Evolutionary conservation across 2,113 vertebrate genomes (phyloP).

Genomic region (Boleophthalmus pectinirostris): DNA sequence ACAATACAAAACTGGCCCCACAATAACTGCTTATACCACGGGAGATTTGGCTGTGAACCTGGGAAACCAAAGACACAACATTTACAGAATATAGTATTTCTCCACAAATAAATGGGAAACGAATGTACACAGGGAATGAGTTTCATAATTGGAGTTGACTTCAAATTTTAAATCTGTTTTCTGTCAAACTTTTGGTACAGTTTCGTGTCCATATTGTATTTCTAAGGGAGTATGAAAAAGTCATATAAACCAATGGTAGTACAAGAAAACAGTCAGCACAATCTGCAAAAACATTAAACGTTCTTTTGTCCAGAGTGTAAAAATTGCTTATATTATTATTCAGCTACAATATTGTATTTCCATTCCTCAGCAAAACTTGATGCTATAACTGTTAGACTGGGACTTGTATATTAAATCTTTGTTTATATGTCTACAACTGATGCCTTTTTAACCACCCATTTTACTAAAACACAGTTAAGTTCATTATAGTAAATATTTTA

Average conservation of each 20-base stretch:
- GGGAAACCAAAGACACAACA: constrained; percentile 33
- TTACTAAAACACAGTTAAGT: too few species aligned
- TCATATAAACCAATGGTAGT: not conserved
- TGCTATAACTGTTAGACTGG: not conserved
- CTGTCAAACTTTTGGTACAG: not conserved
- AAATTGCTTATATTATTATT: not conserved
- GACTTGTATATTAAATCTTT: too few species aligned
- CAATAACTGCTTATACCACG: constrained; percentile 45
- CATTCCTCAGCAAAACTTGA: not conserved
- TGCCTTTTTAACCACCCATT: too few species aligned
- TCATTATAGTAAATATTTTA: too few species aligned
- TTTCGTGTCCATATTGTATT: not conserved
- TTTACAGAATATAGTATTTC: constrained; percentile 38
- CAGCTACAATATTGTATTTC: not conserved
- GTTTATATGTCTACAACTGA: too few species aligned
- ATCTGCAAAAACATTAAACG: not conserved
- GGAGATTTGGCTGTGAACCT: constrained; percentile 30
- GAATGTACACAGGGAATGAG: constrained; percentile 21
- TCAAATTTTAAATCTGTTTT: not conserved
- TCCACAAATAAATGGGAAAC: constrained; percentile 22
- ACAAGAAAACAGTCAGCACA: not conserved
- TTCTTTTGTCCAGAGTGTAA: not conserved
- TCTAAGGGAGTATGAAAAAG: not conserved
- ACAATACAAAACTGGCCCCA: constrained; percentile 47
- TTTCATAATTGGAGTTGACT: constrained; percentile 7